Base-by-base conservation (phyloP, 2,113 vertebrate genomes). In the Cisticola juncidis region DNA sequence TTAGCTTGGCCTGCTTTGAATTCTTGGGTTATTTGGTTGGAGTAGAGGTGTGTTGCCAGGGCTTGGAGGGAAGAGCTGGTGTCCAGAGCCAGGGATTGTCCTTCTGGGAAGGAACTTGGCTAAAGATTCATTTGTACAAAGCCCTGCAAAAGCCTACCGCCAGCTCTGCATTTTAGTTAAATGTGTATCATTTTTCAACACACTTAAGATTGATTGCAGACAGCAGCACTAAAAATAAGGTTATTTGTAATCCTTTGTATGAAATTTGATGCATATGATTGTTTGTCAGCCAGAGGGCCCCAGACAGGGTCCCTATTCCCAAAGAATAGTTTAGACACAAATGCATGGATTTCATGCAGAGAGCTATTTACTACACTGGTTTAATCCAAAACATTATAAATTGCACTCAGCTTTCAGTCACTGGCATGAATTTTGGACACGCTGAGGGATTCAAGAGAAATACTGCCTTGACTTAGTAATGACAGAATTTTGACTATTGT, bases 71-170 rank as follows among this genome's bases (percentile, higher is more conserved):
- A 95, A 95, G 88, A 88, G 45, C 24, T 77, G 35, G 9, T 90
- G 72, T 78, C 64, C 40, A 38, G 85, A 93, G 94, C 95, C 94
- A 97, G 69, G 82, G 90, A 92, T 94, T 93, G 90, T 92, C 90
- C 64, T 94, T 86, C 68, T 95, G 80, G 42, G 71, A 94, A 90
- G 56, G 69, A 96, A 90, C 35, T 92, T 96, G 93, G 93, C 95
- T 45, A 4, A 60, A 68, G 60, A 71, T 9, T 42, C 77, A 3
- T 83, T 90, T 90, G 61, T 84, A 81, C 28, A 90, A 92, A 94
- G 74, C 68, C 14, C 14, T 90, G 81, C 58, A 81, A 62, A 90
- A 94, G 60, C 56, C 56, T 90, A 61, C 47, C 66, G 93, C 82
- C 85, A 90, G 82, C 56, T 81, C 82, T 90, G 56, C 23, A 8